Conservation (phyloP, 2,888 invertebrate genomes). For the Macroteleia sp. region DNA sequence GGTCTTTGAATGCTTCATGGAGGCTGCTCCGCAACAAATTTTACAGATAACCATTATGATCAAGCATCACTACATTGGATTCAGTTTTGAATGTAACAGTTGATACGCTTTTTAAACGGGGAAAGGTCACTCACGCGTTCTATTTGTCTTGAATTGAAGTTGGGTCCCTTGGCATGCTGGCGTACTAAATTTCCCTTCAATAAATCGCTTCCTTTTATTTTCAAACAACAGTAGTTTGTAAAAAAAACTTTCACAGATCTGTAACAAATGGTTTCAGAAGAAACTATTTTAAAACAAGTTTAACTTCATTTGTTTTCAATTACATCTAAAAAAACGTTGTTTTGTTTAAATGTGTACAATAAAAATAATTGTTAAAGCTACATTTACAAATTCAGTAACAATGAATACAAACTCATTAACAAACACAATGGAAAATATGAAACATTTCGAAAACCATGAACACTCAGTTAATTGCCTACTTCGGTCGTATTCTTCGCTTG, state of each 20-base stretch:
- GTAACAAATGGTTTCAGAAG: too few relatives aligned
- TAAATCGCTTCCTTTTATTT: conserved; percentile 10
- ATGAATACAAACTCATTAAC: too few relatives aligned
- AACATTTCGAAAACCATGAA: conserved; percentile 1
- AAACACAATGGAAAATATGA: too few relatives aligned
- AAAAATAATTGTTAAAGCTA: too few relatives aligned
- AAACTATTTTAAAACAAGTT: too few relatives aligned
- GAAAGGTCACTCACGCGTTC: conserved; percentile 39
- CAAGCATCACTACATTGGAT: conserved; percentile 85
- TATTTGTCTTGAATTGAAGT: background rate
- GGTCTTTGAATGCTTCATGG: conserved; percentile 92
- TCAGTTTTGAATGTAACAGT: conserved; percentile 85
- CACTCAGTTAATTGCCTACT: background rate
- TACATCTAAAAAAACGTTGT: too few relatives aligned
- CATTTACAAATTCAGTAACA: too few relatives aligned
- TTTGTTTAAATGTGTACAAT: too few relatives aligned
- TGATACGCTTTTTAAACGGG: conserved; percentile 35
- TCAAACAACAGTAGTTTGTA: background rate
- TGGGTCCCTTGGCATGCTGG: background rate
- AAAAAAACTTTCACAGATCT: too few relatives aligned
- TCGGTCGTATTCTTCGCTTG: too few relatives aligned
- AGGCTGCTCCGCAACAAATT: conserved; percentile 92
- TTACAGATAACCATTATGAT: conserved; percentile 90
- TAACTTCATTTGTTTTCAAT: too few relatives aligned
- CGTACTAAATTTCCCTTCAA: conserved; percentile 15